Base-by-base conservation (phyloP, 2,888 invertebrate genomes). In the Hipparchia sbordonii region DNA sequence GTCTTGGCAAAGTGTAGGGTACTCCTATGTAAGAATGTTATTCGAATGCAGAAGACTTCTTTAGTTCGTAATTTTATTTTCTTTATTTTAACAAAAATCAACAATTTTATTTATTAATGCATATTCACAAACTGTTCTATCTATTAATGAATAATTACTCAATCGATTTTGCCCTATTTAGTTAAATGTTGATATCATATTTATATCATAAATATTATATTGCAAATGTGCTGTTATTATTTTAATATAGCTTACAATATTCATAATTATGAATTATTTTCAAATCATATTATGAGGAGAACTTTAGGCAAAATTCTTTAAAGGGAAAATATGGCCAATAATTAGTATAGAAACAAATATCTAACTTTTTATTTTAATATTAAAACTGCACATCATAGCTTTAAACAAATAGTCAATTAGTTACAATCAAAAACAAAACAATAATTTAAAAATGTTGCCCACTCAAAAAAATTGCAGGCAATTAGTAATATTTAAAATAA, bases 81-180 rank as follows among this genome's bases (percentile, higher is more conserved):
- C 23, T 13, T 13, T 23, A 5, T 13, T 6, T 63, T 5, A 13
- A 33, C 8, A 46, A 63, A 66, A 52, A 54, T 48, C 62, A 62
- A 62, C 62, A 62, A 62, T 62, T 62, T 10, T 9, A 39, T 62
- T 62, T 62, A 48, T 56, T 65, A 56, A 67, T 56, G 67, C 67
- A 56, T 67, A 45, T 67, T 54, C 56, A 67, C 57, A 45, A 67
- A 67, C 62, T 46, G 13, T 8, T 46, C 46, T 62, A 62, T 46
- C 23, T 23, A 23, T 23, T 23, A 23, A 23, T 23, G 1, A 39
- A 39, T 13, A 48, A 62, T 48, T 12, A 48, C 6, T 57, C 23
- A 23, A 23, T 23, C 23, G 23, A 23, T 23, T 23, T 23, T 45
- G 45, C 12, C 46, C 46, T 13, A 62, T 62, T 33, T 12, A 45